phyloP scores from a whole-genome alignment of 2,113 vertebrate genomes.

The Notothenia coriiceps region DNA sequence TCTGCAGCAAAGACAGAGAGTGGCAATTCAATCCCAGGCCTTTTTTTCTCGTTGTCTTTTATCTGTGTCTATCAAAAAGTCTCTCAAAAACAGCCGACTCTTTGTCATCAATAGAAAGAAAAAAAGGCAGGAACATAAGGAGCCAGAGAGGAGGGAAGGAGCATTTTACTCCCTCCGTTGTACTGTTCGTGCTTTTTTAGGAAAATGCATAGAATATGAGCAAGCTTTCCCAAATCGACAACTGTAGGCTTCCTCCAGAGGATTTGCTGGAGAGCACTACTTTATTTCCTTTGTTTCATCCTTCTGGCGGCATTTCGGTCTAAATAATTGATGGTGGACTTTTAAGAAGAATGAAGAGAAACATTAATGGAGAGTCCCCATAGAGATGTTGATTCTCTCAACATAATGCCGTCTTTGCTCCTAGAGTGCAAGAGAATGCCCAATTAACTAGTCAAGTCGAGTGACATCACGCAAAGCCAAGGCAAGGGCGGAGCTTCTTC shows the following conservation, averaged over 20 bases:
- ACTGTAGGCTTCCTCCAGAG: slow-evolving; percentile 19
- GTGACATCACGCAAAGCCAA: slow-evolving; percentile 33
- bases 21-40: slow-evolving; percentile 57
- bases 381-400: slow-evolving; percentile 30
- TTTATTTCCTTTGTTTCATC: slow-evolving; percentile 43
- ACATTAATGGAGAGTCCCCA: slow-evolving; percentile 35
- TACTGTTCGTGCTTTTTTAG: background rate
- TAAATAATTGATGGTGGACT: slow-evolving; percentile 51
- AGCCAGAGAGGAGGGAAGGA: slow-evolving; percentile 4
- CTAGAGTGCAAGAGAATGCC: slow-evolving; percentile 7
- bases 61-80: slow-evolving; percentile 54
- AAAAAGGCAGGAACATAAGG: background rate
- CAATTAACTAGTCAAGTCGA: slow-evolving; percentile 40
- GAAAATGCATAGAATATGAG: slow-evolving; percentile 18
- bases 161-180: slow-evolving; percentile 3
- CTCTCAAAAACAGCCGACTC: slow-evolving; percentile 4
- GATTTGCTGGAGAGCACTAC: slow-evolving; percentile 38
- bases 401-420: slow-evolving; percentile 14
- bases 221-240: slow-evolving; percentile 27
- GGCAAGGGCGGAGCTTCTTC: slow-evolving; percentile 12
- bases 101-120: slow-evolving; percentile 40
- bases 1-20: slow-evolving; percentile 37
- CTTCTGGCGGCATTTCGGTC: slow-evolving; percentile 25
- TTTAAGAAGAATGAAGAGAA: slow-evolving; percentile 36
- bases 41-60: slow-evolving; percentile 9